Percentiles rank a stretch among this genome's conserved stretches.
Evolutionary conservation across 2,113 vertebrate species (phyloP).

Genomic region (Petrocephalus zakoni): DNA sequence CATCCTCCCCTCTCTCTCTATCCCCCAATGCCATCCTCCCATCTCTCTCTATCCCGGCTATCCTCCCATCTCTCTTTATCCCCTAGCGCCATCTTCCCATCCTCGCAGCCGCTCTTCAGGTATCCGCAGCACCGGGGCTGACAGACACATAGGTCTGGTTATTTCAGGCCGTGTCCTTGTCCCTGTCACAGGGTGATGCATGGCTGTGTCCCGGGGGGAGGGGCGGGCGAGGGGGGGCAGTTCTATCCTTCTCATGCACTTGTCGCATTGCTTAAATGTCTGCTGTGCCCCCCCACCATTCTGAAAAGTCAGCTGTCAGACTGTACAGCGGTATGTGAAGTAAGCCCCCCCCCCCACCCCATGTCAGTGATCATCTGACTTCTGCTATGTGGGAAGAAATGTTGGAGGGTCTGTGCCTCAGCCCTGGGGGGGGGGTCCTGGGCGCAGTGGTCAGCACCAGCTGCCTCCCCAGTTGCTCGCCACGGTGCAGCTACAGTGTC

Average conservation of each 20-base stretch:
- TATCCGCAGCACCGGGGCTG: neutral
- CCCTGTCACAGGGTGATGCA: neutral
- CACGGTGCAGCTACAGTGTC: neutral
- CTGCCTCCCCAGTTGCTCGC: conserved; percentile 13
- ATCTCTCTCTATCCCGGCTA: neutral
- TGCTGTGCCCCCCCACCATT: neutral
- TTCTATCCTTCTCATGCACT: neutral
- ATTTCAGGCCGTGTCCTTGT: conserved; percentile 18
- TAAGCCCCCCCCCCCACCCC: neutral
- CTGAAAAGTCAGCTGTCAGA: neutral
- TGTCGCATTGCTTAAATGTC: conserved; percentile 12
- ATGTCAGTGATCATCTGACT: neutral
- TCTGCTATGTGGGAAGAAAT: neutral
- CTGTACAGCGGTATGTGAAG: neutral
- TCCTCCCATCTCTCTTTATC: too few species aligned
- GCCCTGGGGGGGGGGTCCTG: neutral
- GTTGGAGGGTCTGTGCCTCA: neutral
- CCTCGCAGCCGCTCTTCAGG: neutral
- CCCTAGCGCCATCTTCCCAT: too few species aligned
- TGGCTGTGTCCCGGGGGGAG: neutral
- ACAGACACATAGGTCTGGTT: neutral
- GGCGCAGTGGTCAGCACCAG: neutral
- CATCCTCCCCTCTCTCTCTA: neutral
- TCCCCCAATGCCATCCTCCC: neutral
- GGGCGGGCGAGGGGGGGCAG: neutral